phyloP scores from a whole-genome alignment of 2,888 invertebrate genomes.

The Lepidochitona cinerea region DNA sequence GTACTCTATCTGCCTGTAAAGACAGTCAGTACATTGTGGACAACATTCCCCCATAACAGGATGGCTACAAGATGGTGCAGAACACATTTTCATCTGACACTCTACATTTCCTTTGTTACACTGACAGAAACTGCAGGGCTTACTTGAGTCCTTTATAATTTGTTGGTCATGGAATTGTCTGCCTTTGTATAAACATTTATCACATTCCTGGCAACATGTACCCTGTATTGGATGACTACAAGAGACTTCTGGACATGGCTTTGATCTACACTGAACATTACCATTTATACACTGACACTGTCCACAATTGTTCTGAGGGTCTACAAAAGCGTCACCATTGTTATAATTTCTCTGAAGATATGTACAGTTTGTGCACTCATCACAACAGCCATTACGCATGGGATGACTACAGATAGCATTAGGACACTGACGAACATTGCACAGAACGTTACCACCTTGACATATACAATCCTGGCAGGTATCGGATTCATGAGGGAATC shows the following conservation, averaged over 20 bases:
- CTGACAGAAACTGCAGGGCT: slow-evolving; percentile 27
- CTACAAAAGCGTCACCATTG: slow-evolving; percentile 39
- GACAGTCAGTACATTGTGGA: slow-evolving; percentile 26
- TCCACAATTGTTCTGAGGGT: slow-evolving; percentile 36
- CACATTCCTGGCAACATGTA: slow-evolving; percentile 48
- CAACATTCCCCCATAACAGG: slow-evolving; percentile 22
- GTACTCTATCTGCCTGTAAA: background rate
- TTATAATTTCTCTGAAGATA: slow-evolving; percentile 35
- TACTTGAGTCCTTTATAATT: slow-evolving; percentile 24
- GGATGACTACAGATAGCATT: slow-evolving; percentile 47
- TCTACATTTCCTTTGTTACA: slow-evolving; percentile 25
- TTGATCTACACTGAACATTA: slow-evolving; percentile 29
- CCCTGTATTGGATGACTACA: slow-evolving; percentile 47
- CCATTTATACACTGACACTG: slow-evolving; percentile 41
- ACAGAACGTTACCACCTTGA: slow-evolving; percentile 48
- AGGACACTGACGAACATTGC: slow-evolving; percentile 40
- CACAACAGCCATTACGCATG: slow-evolving; percentile 48
- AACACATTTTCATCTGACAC: slow-evolving; percentile 16
- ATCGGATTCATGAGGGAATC: slow-evolving; percentile 42
- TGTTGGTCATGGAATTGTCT: slow-evolving; percentile 35
- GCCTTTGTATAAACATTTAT: slow-evolving; percentile 34
- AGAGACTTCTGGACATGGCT: slow-evolving; percentile 29
- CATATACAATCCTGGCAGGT: slow-evolving; percentile 57
- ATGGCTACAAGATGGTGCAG: slow-evolving; percentile 12
- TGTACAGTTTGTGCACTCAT: slow-evolving; percentile 49